Percentiles rank a stretch among this genome's conserved stretches.
These are phyloP conservation scores for Pterobdella sp. DNA, from an alignment of 2,888 invertebrate species.

Conservation along the genomic window DNA sequence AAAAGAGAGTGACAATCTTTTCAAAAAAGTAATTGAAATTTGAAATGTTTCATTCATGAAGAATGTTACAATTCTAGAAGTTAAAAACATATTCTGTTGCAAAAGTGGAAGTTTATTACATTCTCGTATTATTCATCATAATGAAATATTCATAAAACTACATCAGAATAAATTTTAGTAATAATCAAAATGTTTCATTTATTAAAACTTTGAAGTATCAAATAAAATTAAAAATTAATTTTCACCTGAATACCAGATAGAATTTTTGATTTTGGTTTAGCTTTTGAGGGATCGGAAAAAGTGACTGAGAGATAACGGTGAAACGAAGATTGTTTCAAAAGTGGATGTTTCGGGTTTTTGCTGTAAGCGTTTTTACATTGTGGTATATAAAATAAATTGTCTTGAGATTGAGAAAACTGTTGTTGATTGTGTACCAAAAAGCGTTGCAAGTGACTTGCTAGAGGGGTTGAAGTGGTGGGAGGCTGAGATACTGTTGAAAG, in stretches of 20 bases:
- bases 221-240: not conserved
- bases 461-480: not conserved
- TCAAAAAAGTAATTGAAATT: no score
- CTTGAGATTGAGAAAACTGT: not conserved
- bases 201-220: no score
- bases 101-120: no score
- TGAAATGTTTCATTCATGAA: no score
- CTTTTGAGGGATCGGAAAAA: constrained; percentile 24
- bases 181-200: no score
- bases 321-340: constrained; percentile 21
- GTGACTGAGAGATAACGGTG: constrained; percentile 28
- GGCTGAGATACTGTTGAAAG: not conserved
- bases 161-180: no score
- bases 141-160: no score
- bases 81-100: no score
- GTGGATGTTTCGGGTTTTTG: not conserved
- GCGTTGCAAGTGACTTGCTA: not conserved
- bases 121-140: no score
- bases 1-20: no score
- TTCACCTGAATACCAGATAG: constrained; percentile 19
- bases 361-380: no score
- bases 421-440: not conserved
- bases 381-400: not conserved
- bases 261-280: constrained; percentile 22
- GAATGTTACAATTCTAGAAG: no score